phyloP scores from a whole-genome alignment of 2,797 vertebrate species.

The Cryptoblepharus egeriae region DNA sequence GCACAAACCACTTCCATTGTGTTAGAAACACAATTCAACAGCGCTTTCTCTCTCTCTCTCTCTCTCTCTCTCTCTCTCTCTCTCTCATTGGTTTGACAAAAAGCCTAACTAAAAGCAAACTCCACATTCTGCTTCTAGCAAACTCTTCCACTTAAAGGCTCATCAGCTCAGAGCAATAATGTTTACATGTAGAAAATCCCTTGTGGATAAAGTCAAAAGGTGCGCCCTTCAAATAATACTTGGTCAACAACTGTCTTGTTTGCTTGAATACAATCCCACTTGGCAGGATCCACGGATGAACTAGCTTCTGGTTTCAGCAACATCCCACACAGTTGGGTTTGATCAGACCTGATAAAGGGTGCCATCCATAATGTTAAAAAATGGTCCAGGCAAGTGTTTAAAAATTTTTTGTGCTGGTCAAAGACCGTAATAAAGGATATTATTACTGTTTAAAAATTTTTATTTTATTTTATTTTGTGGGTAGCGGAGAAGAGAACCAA shows the following conservation, averaged over 20 bases:
- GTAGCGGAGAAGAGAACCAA: background rate
- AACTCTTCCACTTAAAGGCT: background rate
- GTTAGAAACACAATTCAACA: no score
- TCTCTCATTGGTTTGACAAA: no score
- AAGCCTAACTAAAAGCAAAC: background rate
- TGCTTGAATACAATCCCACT: background rate
- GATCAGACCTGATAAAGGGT: background rate
- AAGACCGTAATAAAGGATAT: no score
- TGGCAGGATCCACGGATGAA: background rate
- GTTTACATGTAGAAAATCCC: background rate
- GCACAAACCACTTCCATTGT: no score
- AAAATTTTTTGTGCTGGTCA: no score
- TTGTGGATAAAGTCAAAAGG: background rate
- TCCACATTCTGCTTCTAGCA: background rate
- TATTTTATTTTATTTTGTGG: no score
- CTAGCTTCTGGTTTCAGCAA: background rate
- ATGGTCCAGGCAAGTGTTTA: no score
- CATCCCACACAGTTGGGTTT: background rate
- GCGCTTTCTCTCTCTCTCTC: no score
- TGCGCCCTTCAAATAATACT: background rate
- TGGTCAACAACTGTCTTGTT: background rate
- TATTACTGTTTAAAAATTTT: no score
- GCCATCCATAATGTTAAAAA: background rate
- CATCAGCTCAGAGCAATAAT: background rate
- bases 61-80: no score